Conservation (phyloP, 1,140 invertebrate species). For the Tetramorium parvispinum region DNA sequence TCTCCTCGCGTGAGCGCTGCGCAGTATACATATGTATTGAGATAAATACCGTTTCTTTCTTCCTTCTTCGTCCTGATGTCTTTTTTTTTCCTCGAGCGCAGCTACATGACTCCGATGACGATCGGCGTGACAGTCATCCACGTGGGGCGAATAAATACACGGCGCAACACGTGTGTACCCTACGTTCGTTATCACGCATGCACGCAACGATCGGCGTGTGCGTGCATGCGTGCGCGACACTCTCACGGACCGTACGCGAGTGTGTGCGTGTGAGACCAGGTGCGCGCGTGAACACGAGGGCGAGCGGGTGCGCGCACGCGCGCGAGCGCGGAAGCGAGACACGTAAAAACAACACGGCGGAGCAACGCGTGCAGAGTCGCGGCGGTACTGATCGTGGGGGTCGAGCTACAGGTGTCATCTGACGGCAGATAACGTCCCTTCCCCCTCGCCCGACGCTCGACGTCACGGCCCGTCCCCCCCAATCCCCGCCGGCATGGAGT, state of each 20-base stretch:
- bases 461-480: background rate
- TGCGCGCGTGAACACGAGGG: background rate
- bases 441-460: conserved; percentile 51
- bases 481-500: no score
- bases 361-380: conserved; percentile 81
- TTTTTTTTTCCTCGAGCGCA: background rate
- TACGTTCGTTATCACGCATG: background rate
- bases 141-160: background rate
- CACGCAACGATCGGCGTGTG: background rate
- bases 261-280: no score
- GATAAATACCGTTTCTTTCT: background rate
- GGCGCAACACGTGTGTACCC: conserved; percentile 10
- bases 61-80: background rate
- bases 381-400: conserved; percentile 81
- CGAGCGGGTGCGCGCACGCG: conserved; percentile 42
- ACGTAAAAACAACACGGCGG: conserved; percentile 71
- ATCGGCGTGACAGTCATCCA: background rate
- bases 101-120: background rate
- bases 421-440: conserved; percentile 63
- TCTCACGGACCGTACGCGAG: background rate
- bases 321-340: conserved; percentile 51
- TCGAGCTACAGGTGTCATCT: conserved; percentile 84
- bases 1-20: background rate
- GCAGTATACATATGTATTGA: background rate
- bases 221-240: background rate